Percentiles rank a stretch among this genome's conserved stretches.
These are phyloP conservation scores for Coregonus clupeaformis DNA, from an alignment of 2,113 vertebrate genomes.

Conservation along the genomic window DNA sequence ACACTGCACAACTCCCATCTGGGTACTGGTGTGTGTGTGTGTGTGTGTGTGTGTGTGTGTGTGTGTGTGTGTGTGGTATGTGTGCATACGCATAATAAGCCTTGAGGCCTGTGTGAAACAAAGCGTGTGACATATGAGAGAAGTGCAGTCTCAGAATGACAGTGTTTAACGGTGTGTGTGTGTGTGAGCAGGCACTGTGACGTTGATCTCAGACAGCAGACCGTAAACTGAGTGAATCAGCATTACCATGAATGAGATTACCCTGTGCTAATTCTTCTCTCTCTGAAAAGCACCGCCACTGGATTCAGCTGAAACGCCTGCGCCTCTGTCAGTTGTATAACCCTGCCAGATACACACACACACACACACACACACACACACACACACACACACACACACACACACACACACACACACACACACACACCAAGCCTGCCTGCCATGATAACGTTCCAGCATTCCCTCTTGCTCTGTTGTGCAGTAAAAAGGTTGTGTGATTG, in stretches of 20 bases:
- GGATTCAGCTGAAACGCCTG: neutral
- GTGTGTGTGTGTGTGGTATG: too few relatives aligned
- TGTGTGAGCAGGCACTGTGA: neutral
- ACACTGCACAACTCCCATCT: too few relatives aligned
- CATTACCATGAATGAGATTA: slow-evolving; percentile 9
- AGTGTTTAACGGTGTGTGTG: too few relatives aligned
- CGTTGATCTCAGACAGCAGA: neutral
- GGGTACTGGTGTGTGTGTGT: too few relatives aligned
- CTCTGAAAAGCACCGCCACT: slow-evolving; percentile 3
- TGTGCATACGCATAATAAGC: too few relatives aligned
- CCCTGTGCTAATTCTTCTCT: slow-evolving; percentile 13
- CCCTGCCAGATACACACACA: neutral
- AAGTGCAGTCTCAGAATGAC: too few relatives aligned
- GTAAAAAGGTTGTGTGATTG: too few relatives aligned
- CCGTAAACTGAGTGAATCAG: slow-evolving; percentile 12
- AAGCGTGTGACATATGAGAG: too few relatives aligned
- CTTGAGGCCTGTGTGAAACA: too few relatives aligned
- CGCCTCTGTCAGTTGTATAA: neutral
- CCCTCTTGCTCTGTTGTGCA: too few relatives aligned
- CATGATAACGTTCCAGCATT: neutral
- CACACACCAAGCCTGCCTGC: neutral
- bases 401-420: too few relatives aligned
- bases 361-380: neutral
- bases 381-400: neutral
- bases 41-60: too few relatives aligned